Conservation (phyloP, 2,797 vertebrate genomes). For the Chloroceryle amazona region DNA sequence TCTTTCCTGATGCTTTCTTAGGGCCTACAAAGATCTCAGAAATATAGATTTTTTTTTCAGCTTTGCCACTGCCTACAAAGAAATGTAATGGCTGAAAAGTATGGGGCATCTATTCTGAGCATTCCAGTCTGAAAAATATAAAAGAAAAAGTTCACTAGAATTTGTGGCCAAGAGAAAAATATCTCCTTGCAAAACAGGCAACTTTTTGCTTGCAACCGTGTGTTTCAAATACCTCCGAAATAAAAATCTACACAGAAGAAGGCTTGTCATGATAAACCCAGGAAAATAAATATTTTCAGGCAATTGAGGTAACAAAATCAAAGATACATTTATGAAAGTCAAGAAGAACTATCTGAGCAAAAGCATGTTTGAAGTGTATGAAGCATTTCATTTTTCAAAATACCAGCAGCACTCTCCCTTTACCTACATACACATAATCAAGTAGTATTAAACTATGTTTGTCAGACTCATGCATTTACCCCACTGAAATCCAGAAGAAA, state of each 20-base stretch:
- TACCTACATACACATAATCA: not conserved
- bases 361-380: not conserved
- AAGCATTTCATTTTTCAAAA: slow-evolving; percentile 26
- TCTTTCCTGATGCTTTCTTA: slow-evolving; percentile 22
- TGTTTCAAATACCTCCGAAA: not conserved
- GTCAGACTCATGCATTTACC: not conserved
- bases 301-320: not conserved
- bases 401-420: not conserved
- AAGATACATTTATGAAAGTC: not conserved
- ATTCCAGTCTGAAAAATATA: slow-evolving; percentile 2
- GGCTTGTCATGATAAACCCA: not conserved
- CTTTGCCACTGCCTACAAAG: slow-evolving; percentile 13
- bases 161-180: not conserved
- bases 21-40: slow-evolving; percentile 25
- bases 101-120: not conserved
- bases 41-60: slow-evolving; percentile 34
- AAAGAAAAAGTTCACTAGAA: not conserved
- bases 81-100: slow-evolving; percentile 13
- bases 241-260: slow-evolving; percentile 35
- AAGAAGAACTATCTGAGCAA: not conserved
- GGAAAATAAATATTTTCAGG: not conserved
- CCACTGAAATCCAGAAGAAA: not conserved
- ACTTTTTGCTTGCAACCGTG: not conserved
- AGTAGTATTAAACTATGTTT: not conserved
- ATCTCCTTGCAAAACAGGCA: not conserved